Evolutionary conservation across 64 coral and sea anemone genomes (phyloP), one percentile per base, ranked within the genome.

Genomic region (Pachyseris speciosa): DNA sequence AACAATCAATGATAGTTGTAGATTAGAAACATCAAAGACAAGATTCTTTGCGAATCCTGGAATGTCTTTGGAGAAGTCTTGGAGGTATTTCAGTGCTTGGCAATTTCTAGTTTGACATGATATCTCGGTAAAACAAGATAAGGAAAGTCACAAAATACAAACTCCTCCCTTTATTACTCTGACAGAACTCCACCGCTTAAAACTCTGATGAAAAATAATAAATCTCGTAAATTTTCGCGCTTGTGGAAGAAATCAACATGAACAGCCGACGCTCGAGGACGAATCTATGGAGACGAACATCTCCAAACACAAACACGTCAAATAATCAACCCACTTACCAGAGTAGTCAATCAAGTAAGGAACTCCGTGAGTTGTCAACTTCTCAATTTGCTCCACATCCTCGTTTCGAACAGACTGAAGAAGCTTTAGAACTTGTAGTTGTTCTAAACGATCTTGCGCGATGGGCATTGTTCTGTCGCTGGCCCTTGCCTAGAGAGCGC

Each of bases 371-470:
- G 78, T 81, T 31, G 89, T 88, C 24, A 99, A 47, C 66, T 99
- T 99, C 52, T 99, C 97, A 27, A 99, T 99, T 50, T 99, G 97
- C 27, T 92, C 90, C 22, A 72, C 90, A 57, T 99, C 94, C 83
- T 99, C 97, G 72, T 89, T 86, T 10, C 94, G 94, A 59, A 99
- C 97, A 78, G 94, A 99, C 70, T 99, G 97, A 37, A 99, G 74
- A 32, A 99, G 57, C 80, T 99, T 99, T 11, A 99, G 72, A 83
- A 99, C 89, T 87, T 99, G 97, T 30, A 99, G 83, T 32, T 87
- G 86, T 71, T 99, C 97, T 37, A 99, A 80, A 61, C 97, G 97
- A 7, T 91, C 86, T 64, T 75, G 37, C 1, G 90, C 97, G 25
- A 99, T 59, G 47, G 90, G 93, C 97, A 99, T 99, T 29, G 73